These are phyloP conservation scores for Sylvietta virens DNA, from an alignment of 2,113 vertebrate genomes.

Conservation along the genomic window DNA sequence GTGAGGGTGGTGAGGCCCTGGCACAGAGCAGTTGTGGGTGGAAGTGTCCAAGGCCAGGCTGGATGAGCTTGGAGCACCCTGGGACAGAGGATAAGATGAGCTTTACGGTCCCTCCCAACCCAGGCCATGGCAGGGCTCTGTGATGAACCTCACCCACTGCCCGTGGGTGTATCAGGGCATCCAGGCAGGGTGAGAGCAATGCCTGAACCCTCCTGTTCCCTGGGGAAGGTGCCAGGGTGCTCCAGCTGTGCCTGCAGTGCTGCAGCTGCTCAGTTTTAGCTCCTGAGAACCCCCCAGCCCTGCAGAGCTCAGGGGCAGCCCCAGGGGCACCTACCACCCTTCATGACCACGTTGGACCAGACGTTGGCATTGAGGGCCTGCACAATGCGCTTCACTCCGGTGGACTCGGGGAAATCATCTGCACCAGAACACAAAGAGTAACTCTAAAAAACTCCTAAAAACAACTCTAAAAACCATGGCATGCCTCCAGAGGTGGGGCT, in stretches of 20 bases:
- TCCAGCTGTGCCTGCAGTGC: too few species aligned
- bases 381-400: conserved; percentile 89
- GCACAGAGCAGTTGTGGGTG: not conserved
- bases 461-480: accelerated
- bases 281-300: not conserved
- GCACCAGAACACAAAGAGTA: not conserved
- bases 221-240: not conserved
- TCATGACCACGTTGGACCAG: conserved; percentile 95
- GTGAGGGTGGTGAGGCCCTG: not conserved
- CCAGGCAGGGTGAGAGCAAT: not conserved
- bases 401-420: conserved; percentile 99
- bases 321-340: conserved; percentile 76
- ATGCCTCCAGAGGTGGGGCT: accelerated
- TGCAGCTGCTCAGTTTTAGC: not conserved
- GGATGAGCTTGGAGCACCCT: not conserved
- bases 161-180: not conserved
- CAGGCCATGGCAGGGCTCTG: not conserved
- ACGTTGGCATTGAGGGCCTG: conserved; percentile 96
- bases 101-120: not conserved
- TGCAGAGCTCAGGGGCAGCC: not conserved
- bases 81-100: not conserved
- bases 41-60: not conserved
- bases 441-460: not conserved
- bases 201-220: not conserved
- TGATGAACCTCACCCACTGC: not conserved